These are phyloP conservation scores for Pentalonia nigronervosa DNA, from an alignment of 1,140 invertebrate species.

Conservation along the genomic window DNA sequence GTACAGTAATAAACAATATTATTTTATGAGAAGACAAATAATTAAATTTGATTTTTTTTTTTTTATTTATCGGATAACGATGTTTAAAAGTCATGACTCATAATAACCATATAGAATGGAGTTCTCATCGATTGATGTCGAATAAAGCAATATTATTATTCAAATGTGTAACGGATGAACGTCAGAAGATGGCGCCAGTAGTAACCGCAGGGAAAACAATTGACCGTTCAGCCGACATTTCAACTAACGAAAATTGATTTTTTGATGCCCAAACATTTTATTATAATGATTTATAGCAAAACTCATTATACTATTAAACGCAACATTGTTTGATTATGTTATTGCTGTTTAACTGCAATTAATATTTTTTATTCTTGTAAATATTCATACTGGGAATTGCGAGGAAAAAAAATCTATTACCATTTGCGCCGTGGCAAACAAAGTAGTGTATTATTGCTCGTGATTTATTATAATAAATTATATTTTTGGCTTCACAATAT, in stretches of 20 bases:
- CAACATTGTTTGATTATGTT: not conserved
- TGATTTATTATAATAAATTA: not conserved
- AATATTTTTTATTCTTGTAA: not conserved
- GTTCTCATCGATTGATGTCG: not conserved
- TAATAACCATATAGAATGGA: not conserved
- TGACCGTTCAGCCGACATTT: not conserved
- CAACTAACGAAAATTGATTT: not conserved
- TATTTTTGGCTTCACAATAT: not conserved
- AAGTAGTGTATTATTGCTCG: not conserved
- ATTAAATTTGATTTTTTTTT: not conserved
- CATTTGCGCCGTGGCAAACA: not conserved
- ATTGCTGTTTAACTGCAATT: not conserved
- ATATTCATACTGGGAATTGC: not conserved
- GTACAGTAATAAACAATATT: not conserved
- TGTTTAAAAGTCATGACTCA: not conserved
- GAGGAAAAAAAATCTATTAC: not conserved
- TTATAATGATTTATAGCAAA: not conserved
- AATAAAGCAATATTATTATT: not conserved
- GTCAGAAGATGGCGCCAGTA: constrained; percentile 29
- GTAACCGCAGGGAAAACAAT: not conserved
- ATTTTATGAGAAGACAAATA: not conserved
- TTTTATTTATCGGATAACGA: not conserved
- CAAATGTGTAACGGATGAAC: not conserved
- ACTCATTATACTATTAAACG: not conserved
- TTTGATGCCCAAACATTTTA: not conserved